Conservation (phyloP, 2,888 invertebrate species). For the Choristoneura rosaceana region DNA sequence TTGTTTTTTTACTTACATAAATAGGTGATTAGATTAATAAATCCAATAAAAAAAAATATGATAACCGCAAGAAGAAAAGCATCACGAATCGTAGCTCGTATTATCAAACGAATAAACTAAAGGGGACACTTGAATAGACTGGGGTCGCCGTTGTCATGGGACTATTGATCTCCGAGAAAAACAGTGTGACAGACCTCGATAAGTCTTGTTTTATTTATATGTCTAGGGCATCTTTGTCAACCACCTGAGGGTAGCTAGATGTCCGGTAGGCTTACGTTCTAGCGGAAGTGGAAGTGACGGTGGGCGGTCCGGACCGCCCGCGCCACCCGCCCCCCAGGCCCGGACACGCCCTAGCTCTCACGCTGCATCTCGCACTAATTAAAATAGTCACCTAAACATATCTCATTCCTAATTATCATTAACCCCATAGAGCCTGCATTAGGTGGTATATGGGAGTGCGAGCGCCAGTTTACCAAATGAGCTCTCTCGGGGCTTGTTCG, state of each 20-base stretch:
- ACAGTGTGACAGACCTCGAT: background rate
- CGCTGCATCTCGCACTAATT: slow-evolving; percentile 74
- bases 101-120: background rate
- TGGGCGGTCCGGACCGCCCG: slow-evolving; percentile 81
- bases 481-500: slow-evolving; percentile 24
- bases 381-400: slow-evolving; percentile 52
- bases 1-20: no score
- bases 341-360: slow-evolving; percentile 81
- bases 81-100: background rate
- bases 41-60: background rate
- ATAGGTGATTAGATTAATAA: no score
- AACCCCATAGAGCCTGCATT: background rate
- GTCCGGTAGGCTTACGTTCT: slow-evolving; percentile 55
- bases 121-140: slow-evolving; percentile 14
- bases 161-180: background rate
- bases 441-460: background rate
- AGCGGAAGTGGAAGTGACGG: slow-evolving; percentile 82
- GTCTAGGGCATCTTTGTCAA: slow-evolving; percentile 15
- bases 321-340: slow-evolving; percentile 73
- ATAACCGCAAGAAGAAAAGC: background rate
- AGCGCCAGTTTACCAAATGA: background rate
- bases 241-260: slow-evolving; percentile 50
- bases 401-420: slow-evolving; percentile 2
- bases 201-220: background rate
- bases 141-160: background rate